Base-by-base conservation (phyloP, 2,888 invertebrate genomes). In the Terebella lapidaria region DNA sequence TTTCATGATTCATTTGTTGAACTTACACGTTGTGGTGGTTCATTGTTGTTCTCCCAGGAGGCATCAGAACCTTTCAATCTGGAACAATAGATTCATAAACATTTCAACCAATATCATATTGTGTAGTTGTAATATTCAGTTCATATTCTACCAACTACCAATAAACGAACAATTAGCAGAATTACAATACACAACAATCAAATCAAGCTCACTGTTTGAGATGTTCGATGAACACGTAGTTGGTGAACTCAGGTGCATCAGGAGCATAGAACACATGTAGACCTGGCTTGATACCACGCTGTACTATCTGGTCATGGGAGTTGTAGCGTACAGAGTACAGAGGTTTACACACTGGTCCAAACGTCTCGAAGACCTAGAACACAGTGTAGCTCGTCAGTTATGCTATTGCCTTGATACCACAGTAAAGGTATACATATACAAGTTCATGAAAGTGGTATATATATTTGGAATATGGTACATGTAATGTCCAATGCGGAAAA, bases 321-420 rank as follows among this genome's bases (percentile, higher is more conserved):
- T 94, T 94, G 81, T 95, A 95, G 2, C 94, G 85, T n/a, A 96
- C 86, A 68, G 90, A 89, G 80, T 96, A 96, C 68, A 89, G 85
- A 0, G 96, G 95, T 70, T 88, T 87, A 0, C 85, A 84, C 0
- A 95, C 90, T 55, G 88, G 90, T 18, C 96, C 95, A 76, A 95
- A 88, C 0, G 94, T 92, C 83, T 96, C 96, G 80, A 91, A 93
- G 54, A 95, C 87, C 77, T 67, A 51, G 3, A 59, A 18, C 35
- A 35, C 10, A 35, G 18, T 10, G 18, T 10, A 35, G n/a, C n/a
- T n/a, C n/a, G n/a, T n/a, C n/a, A n/a, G n/a, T n/a, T n/a, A n/a
- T n/a, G n/a, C n/a, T n/a, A n/a, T n/a, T n/a, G n/a, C n/a, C n/a
- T n/a, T n/a, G n/a, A n/a, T n/a, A n/a, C n/a, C 35, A 15, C 35